These are phyloP conservation scores for Cheumatopsyche charites DNA, from an alignment of 1,140 invertebrate genomes.

Conservation along the genomic window DNA sequence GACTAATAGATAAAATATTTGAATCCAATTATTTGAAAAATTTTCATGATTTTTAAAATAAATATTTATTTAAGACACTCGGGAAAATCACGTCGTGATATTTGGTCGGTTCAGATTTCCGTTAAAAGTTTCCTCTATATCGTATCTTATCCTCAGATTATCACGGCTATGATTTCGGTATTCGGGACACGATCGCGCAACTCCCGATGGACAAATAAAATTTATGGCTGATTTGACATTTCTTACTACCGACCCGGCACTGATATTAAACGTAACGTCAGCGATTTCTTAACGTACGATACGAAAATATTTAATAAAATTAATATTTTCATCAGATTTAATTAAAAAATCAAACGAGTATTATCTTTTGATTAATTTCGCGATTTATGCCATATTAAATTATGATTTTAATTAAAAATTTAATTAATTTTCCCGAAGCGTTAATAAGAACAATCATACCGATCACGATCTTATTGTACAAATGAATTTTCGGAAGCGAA, in stretches of 20 bases:
- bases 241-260: slow-evolving; percentile 50
- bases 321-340: no score
- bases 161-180: slow-evolving; percentile 32
- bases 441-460: no score
- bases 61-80: not conserved
- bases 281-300: slow-evolving; percentile 34
- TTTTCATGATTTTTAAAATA: not conserved
- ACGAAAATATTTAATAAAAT: not conserved
- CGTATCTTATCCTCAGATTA: slow-evolving; percentile 44
- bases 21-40: no score
- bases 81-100: not conserved
- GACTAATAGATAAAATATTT: no score
- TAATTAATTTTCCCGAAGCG: no score
- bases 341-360: no score
- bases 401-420: no score
- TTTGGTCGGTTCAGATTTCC: slow-evolving; percentile 28
- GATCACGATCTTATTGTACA: no score
- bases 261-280: slow-evolving; percentile 47
- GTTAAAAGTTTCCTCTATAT: not conserved
- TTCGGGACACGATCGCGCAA: slow-evolving; percentile 43
- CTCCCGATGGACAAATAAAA: slow-evolving; percentile 60
- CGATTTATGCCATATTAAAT: no score
- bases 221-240: slow-evolving; percentile 62
- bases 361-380: no score
- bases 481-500: no score